Evolutionary conservation across 2,797 vertebrate species (phyloP).

Genomic region (Notolepis coatsorum): DNA sequence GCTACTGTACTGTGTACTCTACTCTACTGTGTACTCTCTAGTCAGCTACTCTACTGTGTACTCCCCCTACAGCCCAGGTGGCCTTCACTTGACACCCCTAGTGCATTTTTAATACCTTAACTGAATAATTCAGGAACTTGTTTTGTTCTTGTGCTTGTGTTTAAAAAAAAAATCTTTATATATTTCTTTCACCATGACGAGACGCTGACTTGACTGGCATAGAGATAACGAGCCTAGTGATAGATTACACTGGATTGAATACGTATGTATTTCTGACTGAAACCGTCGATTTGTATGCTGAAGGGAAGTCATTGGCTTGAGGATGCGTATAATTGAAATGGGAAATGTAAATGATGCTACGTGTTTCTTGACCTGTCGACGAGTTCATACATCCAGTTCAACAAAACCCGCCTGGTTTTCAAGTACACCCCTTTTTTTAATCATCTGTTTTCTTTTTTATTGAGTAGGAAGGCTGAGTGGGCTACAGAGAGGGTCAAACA

Average conservation of each 20-base stretch:
- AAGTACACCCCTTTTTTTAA: too few relatives aligned
- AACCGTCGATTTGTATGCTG: slow-evolving; percentile 21
- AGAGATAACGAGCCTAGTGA: too few relatives aligned
- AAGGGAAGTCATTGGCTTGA: neutral
- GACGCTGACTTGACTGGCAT: too few relatives aligned
- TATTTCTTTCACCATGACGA: slow-evolving; percentile 1
- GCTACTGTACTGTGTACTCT: too few relatives aligned
- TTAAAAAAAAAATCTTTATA: neutral
- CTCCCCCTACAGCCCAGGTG: neutral
- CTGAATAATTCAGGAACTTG: slow-evolving; percentile 70
- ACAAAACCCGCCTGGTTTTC: too few relatives aligned
- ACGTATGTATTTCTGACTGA: slow-evolving; percentile 12
- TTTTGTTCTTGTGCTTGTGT: slow-evolving; percentile 16
- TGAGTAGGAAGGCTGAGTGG: too few relatives aligned
- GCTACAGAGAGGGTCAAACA: too few relatives aligned
- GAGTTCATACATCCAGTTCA: too few relatives aligned
- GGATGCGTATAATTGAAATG: neutral
- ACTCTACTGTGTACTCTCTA: slow-evolving; percentile 6
- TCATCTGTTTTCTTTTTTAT: too few relatives aligned
- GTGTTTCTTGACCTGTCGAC: too few relatives aligned
- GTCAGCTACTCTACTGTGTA: too few relatives aligned
- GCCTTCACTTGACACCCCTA: slow-evolving; percentile 44
- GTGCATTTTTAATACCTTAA: slow-evolving; percentile 41
- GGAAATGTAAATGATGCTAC: neutral
- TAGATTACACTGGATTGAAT: neutral